phyloP scores from a whole-genome alignment of 2,888 invertebrate species.

The Anoplius nigerrimus region DNA sequence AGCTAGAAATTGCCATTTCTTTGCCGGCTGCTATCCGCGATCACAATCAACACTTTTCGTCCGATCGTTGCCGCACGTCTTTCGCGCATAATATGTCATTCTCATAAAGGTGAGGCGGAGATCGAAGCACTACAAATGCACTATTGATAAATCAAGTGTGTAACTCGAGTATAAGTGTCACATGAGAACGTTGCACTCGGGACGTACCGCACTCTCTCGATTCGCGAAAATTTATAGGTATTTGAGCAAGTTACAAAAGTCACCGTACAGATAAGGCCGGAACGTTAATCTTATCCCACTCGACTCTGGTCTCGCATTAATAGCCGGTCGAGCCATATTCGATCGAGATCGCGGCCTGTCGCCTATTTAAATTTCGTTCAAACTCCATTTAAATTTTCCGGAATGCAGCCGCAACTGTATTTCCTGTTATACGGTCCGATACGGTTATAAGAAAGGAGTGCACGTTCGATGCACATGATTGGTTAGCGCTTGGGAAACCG shows the following conservation, averaged over 20 bases:
- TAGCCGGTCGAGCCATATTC: too few relatives aligned
- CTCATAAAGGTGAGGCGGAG: conserved; percentile 46
- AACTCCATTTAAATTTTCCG: conserved; percentile 6
- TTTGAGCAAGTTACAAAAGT: conserved; percentile 37
- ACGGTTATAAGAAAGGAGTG: conserved; percentile 2
- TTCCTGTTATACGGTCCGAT: background rate
- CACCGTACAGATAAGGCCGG: conserved; percentile 27
- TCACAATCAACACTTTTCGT: conserved; percentile 61
- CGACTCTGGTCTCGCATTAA: background rate
- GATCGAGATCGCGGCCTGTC: too few relatives aligned
- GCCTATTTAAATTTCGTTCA: background rate
- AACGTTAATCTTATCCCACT: conserved; percentile 4
- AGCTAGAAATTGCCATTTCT: conserved; percentile 76
- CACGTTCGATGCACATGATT: conserved; percentile 7
- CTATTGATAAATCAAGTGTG: conserved; percentile 56
- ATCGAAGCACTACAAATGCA: conserved; percentile 55
- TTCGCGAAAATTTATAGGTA: conserved; percentile 31
- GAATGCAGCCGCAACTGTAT: conserved; percentile 3
- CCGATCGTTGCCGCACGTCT: conserved; percentile 55
- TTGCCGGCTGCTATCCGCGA: conserved; percentile 65
- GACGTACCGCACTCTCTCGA: conserved; percentile 32
- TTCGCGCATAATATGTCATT: conserved; percentile 57
- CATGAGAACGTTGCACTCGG: conserved; percentile 46
- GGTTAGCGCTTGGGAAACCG: background rate
- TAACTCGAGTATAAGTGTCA: conserved; percentile 55